Evolutionary conservation across 1,140 invertebrate species (phyloP), one percentile per base, ranked within the genome.

Genomic region (Lethrus apterus): DNA sequence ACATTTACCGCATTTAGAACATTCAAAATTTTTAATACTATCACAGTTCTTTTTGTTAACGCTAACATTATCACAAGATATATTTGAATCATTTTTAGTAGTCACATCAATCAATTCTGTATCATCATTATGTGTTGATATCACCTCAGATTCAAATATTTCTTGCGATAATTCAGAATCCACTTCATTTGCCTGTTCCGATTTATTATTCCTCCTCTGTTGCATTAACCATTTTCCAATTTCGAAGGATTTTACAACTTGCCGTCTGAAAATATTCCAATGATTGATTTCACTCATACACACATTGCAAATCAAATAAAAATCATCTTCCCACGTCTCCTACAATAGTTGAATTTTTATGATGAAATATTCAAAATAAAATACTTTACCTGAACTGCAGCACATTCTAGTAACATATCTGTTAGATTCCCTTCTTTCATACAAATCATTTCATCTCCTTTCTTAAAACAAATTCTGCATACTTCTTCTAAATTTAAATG

Each of bases 201-300:
- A 29, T n/a, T 29, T n/a, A 8, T 31, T 24, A n/a, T 33, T 38
- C 14, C 11, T 34, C n/a, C n/a, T 48, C 19, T 49, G 14, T 20
- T 49, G 10, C n/a, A 42, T 48, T 8, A 48, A 21, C 36, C 30
- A 43, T 1, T 23, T 15, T 9, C 42, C 41, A 44, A 45, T 50
- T 44, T 44, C 42, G 20, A 44, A 38, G 4, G 31, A 18, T 44
- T 30, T 44, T 4, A 36, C 10, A 4, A 40, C 32, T 38, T 38
- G 32, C 31, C 31, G 41, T 41, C 45, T 50, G 13, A 50, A 50
- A 19, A 31, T 17, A 32, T 50, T 44, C 34, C 46, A 48, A n/a
- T 29, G 26, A 21, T 29, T 44, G 2, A 44, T 15, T 11, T 50
- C 41, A 21, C 18, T 38, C 20, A 18, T 10, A 38, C 41, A 50